Conservation (phyloP, 1,140 invertebrate genomes). For the Bombyx mandarina region DNA sequence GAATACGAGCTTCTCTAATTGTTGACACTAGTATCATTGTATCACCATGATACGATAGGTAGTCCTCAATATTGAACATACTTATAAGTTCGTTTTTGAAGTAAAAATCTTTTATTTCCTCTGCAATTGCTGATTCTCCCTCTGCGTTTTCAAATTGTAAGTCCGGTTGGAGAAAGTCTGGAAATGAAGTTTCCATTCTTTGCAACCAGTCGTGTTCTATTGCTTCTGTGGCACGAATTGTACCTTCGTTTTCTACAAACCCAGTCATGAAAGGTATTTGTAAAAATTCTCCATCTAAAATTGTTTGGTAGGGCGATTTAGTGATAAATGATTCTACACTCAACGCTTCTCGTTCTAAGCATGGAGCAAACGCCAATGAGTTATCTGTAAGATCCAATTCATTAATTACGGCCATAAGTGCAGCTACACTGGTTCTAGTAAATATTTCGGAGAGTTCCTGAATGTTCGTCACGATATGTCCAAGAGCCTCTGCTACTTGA, state of each 20-base stretch:
- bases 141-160: slow-evolving; percentile 31
- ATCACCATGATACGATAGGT: slow-evolving; percentile 46
- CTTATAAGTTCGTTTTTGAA: slow-evolving; percentile 27
- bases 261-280: slow-evolving; percentile 50
- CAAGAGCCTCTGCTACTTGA: slow-evolving; percentile 44
- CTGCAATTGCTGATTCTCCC: slow-evolving; percentile 17
- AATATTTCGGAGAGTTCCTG: slow-evolving; percentile 40
- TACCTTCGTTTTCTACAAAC: slow-evolving; percentile 59
- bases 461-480: slow-evolving; percentile 34
- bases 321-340: slow-evolving; percentile 33
- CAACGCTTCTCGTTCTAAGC: slow-evolving; percentile 39
- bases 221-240: slow-evolving; percentile 41
- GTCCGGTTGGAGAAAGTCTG: slow-evolving; percentile 47
- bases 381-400: slow-evolving; percentile 51
- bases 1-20: slow-evolving; percentile 41
- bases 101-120: slow-evolving; percentile 37
- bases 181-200: slow-evolving; percentile 44
- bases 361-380: slow-evolving; percentile 50
- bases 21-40: slow-evolving; percentile 52
- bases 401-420: slow-evolving; percentile 32
- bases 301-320: slow-evolving; percentile 40
- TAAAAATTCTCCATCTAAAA: slow-evolving; percentile 29
- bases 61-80: slow-evolving; percentile 23
- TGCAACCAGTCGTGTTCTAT: slow-evolving; percentile 35
- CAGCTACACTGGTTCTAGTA: slow-evolving; percentile 39